Evolutionary conservation across 1,140 invertebrate species (phyloP).

Genomic region (Drosophila busckii): DNA sequence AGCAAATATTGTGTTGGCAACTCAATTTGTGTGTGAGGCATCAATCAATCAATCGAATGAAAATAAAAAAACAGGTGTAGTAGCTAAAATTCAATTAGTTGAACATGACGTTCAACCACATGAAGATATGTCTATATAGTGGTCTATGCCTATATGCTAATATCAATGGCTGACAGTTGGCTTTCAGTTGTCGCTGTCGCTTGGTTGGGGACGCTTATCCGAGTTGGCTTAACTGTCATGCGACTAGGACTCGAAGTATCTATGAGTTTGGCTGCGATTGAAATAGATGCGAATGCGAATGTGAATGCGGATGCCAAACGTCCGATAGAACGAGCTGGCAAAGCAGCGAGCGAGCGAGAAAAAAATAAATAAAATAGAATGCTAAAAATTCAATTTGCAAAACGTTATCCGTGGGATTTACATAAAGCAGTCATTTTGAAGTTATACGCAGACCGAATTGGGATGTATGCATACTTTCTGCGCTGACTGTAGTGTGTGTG

Average conservation of each 20-base stretch:
- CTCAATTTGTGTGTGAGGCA: too few species aligned
- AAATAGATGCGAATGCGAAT: slow-evolving; percentile 23
- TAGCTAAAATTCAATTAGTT: too few species aligned
- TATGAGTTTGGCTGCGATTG: slow-evolving; percentile 43
- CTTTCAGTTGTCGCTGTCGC: slow-evolving; percentile 45
- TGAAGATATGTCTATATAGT: slow-evolving; percentile 33
- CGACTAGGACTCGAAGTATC: slow-evolving; percentile 66
- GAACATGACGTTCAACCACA: too few species aligned
- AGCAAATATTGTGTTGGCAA: too few species aligned
- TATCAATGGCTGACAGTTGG: slow-evolving; percentile 69
- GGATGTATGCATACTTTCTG: slow-evolving; percentile 28
- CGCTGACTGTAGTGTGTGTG: slow-evolving; percentile 15
- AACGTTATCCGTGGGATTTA: slow-evolving; percentile 78
- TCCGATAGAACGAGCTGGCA: slow-evolving; percentile 46
- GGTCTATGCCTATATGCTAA: slow-evolving; percentile 68
- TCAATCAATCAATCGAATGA: too few species aligned
- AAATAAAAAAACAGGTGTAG: too few species aligned
- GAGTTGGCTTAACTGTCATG: slow-evolving; percentile 69
- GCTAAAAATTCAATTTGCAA: slow-evolving; percentile 79
- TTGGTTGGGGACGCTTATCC: slow-evolving; percentile 47
- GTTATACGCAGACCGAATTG: slow-evolving; percentile 66
- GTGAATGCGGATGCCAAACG: slow-evolving; percentile 45
- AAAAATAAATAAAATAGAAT: slow-evolving; percentile 77
- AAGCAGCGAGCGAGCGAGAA: slow-evolving; percentile 19
- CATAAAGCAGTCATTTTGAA: slow-evolving; percentile 79